Evolutionary conservation across 1,140 invertebrate species (phyloP).

Genomic region (Metopolophium dirhodum): DNA sequence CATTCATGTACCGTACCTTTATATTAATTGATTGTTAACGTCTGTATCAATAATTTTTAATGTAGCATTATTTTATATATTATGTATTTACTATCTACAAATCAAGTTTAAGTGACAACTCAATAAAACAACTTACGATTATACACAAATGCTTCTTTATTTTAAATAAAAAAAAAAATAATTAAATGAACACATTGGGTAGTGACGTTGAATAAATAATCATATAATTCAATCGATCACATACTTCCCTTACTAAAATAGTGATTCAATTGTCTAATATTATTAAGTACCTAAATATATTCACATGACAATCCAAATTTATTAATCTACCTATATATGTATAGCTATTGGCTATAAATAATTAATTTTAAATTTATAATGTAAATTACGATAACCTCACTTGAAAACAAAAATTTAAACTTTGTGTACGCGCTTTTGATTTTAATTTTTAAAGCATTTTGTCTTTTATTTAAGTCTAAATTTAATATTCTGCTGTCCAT

Average conservation of each 20-base stretch:
- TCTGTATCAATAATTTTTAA: background rate
- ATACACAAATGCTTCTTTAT: background rate
- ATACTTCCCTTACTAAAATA: background rate
- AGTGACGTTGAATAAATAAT: background rate
- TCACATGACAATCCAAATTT: background rate
- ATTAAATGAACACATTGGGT: background rate
- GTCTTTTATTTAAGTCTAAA: background rate
- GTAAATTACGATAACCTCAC: too few species aligned
- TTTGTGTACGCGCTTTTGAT: background rate
- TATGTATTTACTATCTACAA: background rate
- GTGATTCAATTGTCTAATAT: background rate
- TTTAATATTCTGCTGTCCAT: background rate
- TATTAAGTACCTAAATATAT: background rate
- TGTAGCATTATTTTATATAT: background rate
- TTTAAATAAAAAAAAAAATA: background rate
- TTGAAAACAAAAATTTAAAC: background rate
- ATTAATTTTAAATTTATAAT: background rate
- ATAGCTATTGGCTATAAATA: background rate
- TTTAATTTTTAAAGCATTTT: background rate
- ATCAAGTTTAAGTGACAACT: background rate
- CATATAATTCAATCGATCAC: background rate
- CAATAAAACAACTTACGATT: background rate
- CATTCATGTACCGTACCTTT: too few species aligned
- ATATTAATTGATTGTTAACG: background rate
- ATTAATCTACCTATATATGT: background rate